Conservation (phyloP, 2,113 vertebrate genomes). For the Gracilinanus agilis region DNA sequence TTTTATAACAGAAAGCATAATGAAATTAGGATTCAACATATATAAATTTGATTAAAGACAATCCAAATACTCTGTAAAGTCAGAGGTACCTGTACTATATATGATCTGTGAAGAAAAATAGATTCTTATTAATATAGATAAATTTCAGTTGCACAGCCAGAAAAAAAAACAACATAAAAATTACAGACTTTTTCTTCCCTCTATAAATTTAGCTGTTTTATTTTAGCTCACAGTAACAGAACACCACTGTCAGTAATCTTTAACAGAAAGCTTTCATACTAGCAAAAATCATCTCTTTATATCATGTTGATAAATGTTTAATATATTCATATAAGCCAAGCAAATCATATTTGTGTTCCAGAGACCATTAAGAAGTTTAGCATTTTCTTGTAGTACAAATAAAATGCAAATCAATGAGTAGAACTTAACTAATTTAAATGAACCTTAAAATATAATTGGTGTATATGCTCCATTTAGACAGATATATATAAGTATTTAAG, state of each 20-base stretch:
- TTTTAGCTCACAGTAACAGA: neutral
- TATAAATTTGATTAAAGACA: neutral
- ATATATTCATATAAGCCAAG: slow-evolving; percentile 64
- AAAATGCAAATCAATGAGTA: slow-evolving; percentile 53
- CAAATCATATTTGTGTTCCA: slow-evolving; percentile 60
- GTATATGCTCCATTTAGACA: slow-evolving; percentile 10
- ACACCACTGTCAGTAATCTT: slow-evolving; percentile 15
- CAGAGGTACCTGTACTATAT: neutral
- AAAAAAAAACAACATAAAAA: neutral
- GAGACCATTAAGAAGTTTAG: slow-evolving; percentile 55
- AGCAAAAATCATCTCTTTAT: slow-evolving; percentile 21
- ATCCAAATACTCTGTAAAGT: neutral
- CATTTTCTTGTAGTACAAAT: slow-evolving; percentile 56
- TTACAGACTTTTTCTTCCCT: neutral
- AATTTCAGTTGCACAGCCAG: neutral
- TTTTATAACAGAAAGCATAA: neutral
- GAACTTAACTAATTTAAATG: slow-evolving; percentile 56
- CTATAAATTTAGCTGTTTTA: neutral
- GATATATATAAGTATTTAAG: neutral
- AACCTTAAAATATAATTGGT: slow-evolving; percentile 50
- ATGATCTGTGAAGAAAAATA: neutral
- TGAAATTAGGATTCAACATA: neutral
- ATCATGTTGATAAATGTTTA: slow-evolving; percentile 55
- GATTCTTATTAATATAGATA: neutral
- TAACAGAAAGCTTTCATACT: slow-evolving; percentile 41